These are phyloP conservation scores for Eidolon dupreanum DNA, from an alignment of 2,797 vertebrate species.

Conservation along the genomic window DNA sequence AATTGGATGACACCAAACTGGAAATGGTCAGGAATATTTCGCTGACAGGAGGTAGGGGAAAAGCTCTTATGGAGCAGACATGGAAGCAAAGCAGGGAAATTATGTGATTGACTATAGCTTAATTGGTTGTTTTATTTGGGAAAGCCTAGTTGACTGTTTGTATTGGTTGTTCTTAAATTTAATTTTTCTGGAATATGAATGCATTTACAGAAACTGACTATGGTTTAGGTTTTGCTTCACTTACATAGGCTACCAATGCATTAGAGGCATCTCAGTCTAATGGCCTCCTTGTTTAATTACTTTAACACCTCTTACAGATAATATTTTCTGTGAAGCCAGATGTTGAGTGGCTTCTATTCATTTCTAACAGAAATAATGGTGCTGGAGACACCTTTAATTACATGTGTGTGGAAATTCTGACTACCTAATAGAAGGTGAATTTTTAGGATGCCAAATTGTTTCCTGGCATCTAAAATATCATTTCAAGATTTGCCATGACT, in stretches of 20 bases:
- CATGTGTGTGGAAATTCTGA: neutral
- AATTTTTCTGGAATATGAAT: neutral
- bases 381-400: neutral
- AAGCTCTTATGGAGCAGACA: neutral
- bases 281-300: neutral
- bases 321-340: neutral
- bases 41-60: neutral
- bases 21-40: neutral
- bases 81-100: neutral
- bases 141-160: neutral
- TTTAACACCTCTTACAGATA: neutral
- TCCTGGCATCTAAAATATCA: neutral
- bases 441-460: neutral
- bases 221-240: neutral
- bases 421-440: neutral
- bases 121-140: neutral
- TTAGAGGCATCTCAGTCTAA: neutral
- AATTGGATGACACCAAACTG: neutral
- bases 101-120: neutral
- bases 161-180: neutral
- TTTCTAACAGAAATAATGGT: neutral
- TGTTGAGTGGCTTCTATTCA: neutral
- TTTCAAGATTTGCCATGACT: neutral
- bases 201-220: neutral
- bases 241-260: neutral